Percentiles rank a stretch among this genome's conserved stretches.
Evolutionary conservation across 2,888 invertebrate genomes (phyloP).

Genomic region (Thysanoteuthis rhombus): DNA sequence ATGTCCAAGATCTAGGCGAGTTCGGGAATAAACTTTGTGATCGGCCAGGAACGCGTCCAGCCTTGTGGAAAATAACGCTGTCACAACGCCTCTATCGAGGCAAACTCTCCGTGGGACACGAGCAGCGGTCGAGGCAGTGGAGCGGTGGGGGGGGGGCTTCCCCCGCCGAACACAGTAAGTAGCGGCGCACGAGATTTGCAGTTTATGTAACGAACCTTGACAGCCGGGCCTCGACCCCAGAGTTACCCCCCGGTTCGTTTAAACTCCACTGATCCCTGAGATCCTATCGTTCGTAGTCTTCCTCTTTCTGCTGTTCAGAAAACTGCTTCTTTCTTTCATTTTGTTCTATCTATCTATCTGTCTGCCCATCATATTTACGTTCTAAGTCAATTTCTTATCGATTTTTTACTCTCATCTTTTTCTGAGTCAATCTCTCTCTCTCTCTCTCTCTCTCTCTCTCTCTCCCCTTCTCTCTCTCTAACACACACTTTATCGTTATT

Average conservation of each 20-base stretch:
- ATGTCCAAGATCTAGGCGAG: not conserved
- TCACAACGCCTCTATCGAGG: conserved; percentile 12
- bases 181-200: not conserved
- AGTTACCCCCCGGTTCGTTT: not conserved
- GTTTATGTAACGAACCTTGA: conserved; percentile 12
- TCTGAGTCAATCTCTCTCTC: no score
- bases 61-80: conserved; percentile 12
- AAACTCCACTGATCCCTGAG: not conserved
- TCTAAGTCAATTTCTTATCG: no score
- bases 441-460: no score
- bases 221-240: not conserved
- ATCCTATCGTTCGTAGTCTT: not conserved
- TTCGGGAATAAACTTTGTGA: not conserved
- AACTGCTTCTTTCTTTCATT: not conserved
- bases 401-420: no score
- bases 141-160: not conserved
- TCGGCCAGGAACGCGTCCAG: conserved; percentile 12
- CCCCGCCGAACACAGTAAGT: not conserved
- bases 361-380: no score
- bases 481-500: no score
- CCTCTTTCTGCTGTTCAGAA: not conserved
- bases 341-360: no score
- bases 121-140: not conserved
- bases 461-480: no score
- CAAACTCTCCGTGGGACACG: not conserved